Evolutionary conservation across 2,797 vertebrate species (phyloP).

Genomic region (Buphagus erythrorhynchus): DNA sequence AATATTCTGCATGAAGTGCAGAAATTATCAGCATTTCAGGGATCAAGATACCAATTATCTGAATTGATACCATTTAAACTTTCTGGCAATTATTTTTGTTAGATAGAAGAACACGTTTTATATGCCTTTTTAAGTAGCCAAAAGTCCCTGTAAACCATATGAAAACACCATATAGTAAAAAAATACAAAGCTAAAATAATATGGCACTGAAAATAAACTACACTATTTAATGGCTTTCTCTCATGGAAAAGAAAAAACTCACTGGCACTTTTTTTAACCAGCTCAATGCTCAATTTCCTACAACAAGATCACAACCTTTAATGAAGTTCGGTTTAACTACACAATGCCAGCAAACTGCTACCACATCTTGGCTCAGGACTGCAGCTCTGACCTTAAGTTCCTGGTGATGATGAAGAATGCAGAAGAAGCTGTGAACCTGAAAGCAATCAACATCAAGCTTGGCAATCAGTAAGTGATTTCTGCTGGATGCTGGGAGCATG

Average conservation of each 20-base stretch:
- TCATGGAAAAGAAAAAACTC: not conserved
- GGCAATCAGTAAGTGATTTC: conserved; percentile 77
- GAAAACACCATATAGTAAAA: not conserved
- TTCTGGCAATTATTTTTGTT: not conserved
- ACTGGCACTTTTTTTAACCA: conserved; percentile 26
- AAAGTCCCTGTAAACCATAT: not conserved
- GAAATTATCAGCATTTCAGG: not conserved
- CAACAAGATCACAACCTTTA: conserved; percentile 73
- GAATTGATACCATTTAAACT: not conserved
- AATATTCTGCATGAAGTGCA: not conserved
- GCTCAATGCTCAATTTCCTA: conserved; percentile 59
- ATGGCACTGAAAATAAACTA: not conserved
- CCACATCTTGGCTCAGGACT: conserved; percentile 85
- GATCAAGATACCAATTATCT: not conserved
- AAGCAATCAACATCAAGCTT: conserved; percentile 76
- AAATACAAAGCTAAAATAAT: not conserved
- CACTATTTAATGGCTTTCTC: not conserved
- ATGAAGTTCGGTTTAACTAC: conserved; percentile 66
- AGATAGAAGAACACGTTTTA: not conserved
- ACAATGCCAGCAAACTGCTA: conserved; percentile 79
- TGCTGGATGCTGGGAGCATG: not conserved
- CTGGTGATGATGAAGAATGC: conserved; percentile 81
- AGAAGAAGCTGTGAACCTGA: conserved; percentile 46
- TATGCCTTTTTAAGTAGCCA: not conserved
- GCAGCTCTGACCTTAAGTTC: conserved; percentile 81